Evolutionary conservation across 2,888 invertebrate genomes (phyloP), one percentile per base, ranked within the genome.

Genomic region (Nudaria mundana): DNA sequence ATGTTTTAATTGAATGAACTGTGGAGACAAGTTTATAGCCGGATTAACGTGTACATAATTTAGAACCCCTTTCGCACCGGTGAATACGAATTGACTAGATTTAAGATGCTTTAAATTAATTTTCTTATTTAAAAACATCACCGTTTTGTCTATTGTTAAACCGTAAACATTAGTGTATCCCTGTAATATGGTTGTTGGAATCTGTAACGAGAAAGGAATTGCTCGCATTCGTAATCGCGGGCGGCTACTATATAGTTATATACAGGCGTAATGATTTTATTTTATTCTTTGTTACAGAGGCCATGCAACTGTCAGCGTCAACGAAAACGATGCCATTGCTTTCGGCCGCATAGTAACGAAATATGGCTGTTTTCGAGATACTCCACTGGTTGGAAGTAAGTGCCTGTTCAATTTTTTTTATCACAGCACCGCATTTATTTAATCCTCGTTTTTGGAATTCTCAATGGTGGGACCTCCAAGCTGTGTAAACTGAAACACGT

Each of bases 291-390:
- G 74, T 84, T 95, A 44, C 93, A 97, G 90, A 92, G 96, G 64
- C 98, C 98, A 26, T 99, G 99, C 85, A 94, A 95, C 70, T 99
- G 98, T 87, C 96, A 96, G 72, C 91, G 94, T 51, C 93, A 94
- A 60, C 91, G 95, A 56, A 98, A 97, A 84, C 92, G 96, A 52
- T 97, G 96, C 84, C 95, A 95, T 83, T 97, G 97, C 89, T 96
- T 96, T 90, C 93, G 96, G 70, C 96, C 97, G 56, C 95, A 95
- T 89, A 94, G 95, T 72, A 96, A 95, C 80, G 97, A 97, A 90
- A 95, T 95, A 81, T 99, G 99, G 99, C 91, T 99, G 56, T 98
- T 99, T 87, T 98, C 97, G 75, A 92, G 98, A 70, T 98, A 97
- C 87, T 97, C 98, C 34, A 98, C 97, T 15, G 98, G 98, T 56